These are phyloP conservation scores for Ceratothoa steindachneri DNA, from an alignment of 2,888 invertebrate species.

Conservation along the genomic window DNA sequence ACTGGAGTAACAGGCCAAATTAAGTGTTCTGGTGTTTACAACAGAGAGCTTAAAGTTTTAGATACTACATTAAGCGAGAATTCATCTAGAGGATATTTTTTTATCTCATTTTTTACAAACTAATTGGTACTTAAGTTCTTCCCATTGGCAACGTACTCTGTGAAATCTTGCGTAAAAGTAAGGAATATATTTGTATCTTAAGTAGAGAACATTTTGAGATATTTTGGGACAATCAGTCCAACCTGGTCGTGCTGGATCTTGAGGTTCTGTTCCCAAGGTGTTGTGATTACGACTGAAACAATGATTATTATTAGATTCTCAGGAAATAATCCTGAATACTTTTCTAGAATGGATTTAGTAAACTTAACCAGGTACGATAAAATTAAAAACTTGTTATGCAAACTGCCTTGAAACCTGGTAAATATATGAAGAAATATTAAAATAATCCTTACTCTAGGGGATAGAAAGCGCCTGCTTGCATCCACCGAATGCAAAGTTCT, in stretches of 20 bases:
- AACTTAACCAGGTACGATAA: no score
- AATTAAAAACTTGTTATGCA: no score
- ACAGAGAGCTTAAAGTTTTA: no score
- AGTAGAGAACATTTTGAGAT: slow-evolving; percentile 46
- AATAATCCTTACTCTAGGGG: slow-evolving; percentile 50
- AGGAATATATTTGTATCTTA: slow-evolving; percentile 55
- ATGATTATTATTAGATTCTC: not conserved
- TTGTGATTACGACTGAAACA: slow-evolving; percentile 37
- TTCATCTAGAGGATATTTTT: no score
- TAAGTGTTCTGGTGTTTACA: no score
- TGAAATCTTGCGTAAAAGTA: slow-evolving; percentile 56
- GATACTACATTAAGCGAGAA: no score
- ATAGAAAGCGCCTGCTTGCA: slow-evolving; percentile 56
- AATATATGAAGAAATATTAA: no score
- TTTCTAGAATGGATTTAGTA: not conserved
- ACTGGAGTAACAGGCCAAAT: no score
- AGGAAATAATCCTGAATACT: not conserved
- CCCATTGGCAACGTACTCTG: slow-evolving; percentile 49
- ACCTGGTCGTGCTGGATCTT: slow-evolving; percentile 46
- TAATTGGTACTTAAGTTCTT: no score
- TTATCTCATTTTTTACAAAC: no score
- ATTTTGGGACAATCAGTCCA: slow-evolving; percentile 40
- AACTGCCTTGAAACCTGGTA: no score
- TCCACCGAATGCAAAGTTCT: slow-evolving; percentile 57
- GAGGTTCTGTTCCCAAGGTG: slow-evolving; percentile 16